Percentiles rank a stretch among this genome's conserved stretches.
These are phyloP conservation scores for Charadrius vociferus DNA, from an alignment of 2,113 vertebrate genomes.

Conservation along the genomic window DNA sequence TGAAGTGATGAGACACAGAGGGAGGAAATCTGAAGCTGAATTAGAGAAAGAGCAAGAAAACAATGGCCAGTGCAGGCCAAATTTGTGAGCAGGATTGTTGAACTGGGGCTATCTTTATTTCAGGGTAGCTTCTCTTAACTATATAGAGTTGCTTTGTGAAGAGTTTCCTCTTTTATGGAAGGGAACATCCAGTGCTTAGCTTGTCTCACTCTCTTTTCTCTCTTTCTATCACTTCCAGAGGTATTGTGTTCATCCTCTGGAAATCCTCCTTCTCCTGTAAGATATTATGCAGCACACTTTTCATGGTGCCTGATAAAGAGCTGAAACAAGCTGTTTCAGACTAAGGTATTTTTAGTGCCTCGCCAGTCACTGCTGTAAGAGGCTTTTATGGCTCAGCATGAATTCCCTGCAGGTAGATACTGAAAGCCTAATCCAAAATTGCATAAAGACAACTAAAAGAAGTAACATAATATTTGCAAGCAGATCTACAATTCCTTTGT, in stretches of 20 bases:
- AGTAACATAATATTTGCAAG: slow-evolving; percentile 14
- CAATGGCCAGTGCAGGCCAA: background rate
- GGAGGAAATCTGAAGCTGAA: background rate
- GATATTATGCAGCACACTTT: background rate
- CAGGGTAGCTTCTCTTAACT: background rate
- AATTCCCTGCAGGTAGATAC: slow-evolving; percentile 42
- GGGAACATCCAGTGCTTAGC: background rate
- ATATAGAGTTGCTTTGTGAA: background rate
- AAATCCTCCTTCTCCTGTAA: background rate
- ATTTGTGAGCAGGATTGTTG: background rate
- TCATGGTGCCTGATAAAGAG: slow-evolving; percentile 23
- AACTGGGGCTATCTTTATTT: background rate
- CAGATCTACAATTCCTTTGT: slow-evolving; percentile 19
- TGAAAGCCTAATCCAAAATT: slow-evolving; percentile 44
- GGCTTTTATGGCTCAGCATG: slow-evolving; percentile 48
- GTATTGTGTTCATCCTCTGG: slow-evolving; percentile 22
- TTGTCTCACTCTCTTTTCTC: background rate
- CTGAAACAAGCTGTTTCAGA: slow-evolving; percentile 41
- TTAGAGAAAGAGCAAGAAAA: background rate
- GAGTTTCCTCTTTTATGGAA: background rate
- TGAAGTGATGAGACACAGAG: background rate
- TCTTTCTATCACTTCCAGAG: background rate
- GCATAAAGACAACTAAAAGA: slow-evolving; percentile 33
- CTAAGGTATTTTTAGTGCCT: slow-evolving; percentile 52
- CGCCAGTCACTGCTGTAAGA: slow-evolving; percentile 22